Percentiles rank a stretch among this genome's conserved stretches.
These are phyloP conservation scores for Hypanus sabinus DNA, from an alignment of 2,113 vertebrate species.

Conservation along the genomic window DNA sequence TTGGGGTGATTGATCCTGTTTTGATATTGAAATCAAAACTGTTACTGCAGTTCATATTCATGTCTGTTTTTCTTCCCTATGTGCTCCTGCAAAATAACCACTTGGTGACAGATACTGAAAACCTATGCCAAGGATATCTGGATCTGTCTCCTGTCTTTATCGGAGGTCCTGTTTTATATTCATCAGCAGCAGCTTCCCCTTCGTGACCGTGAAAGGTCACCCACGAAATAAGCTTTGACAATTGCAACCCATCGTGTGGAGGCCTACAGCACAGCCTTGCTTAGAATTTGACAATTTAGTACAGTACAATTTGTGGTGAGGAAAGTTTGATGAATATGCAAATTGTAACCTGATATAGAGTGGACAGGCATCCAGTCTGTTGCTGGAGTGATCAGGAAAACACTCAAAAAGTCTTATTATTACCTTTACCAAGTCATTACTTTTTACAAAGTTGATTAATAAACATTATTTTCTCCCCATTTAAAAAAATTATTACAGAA, in stretches of 20 bases:
- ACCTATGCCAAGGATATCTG: not conserved
- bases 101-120: not conserved
- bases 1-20: not conserved
- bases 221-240: not conserved
- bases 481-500: not conserved
- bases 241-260: not conserved
- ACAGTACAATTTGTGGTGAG: not conserved
- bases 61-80: not conserved
- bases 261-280: not conserved
- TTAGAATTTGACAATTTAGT: not conserved
- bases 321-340: not conserved
- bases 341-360: not conserved
- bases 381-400: not conserved
- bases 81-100: not conserved
- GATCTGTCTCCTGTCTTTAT: not conserved
- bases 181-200: not conserved
- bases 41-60: not conserved
- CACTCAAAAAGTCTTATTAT: not conserved
- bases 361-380: not conserved
- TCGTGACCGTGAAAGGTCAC: constrained; percentile 7
- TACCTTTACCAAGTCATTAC: not conserved
- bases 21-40: not conserved
- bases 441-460: not conserved
- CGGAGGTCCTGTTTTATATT: not conserved
- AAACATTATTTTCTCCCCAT: not conserved